Percentiles rank a stretch among this genome's conserved stretches.
Conservation (phyloP, 2,888 invertebrate genomes). For the Oscheius sp. region DNA sequence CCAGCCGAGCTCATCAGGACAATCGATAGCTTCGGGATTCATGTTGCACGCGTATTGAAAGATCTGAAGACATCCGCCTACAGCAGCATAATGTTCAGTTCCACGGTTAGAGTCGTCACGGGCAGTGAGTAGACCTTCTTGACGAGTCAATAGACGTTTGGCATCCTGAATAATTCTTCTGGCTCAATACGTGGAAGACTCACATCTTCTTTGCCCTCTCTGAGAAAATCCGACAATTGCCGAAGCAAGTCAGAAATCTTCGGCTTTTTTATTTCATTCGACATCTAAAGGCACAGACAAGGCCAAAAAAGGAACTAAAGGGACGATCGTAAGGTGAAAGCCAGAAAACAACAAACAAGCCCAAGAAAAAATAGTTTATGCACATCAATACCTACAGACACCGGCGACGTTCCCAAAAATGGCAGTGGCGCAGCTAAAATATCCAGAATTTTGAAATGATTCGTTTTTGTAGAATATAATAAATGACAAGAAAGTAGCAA, state of each 20-base stretch:
- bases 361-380: slow-evolving; percentile 12
- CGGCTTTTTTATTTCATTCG: slow-evolving; percentile 17
- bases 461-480: slow-evolving; percentile 92
- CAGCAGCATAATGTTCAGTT: slow-evolving; percentile 53
- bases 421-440: slow-evolving; percentile 39
- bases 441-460: slow-evolving; percentile 76
- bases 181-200: slow-evolving; percentile 6
- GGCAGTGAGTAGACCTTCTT: slow-evolving; percentile 35
- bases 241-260: slow-evolving; percentile 14
- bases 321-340: background rate
- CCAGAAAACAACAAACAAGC: slow-evolving; percentile 11
- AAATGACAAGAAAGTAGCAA: slow-evolving; percentile 88
- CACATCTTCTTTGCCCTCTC: slow-evolving; percentile 45
- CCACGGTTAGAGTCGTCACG: slow-evolving; percentile 50
- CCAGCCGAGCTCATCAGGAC: slow-evolving; percentile 70
- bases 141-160: slow-evolving; percentile 45
- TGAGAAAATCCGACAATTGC: slow-evolving; percentile 38
- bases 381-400: slow-evolving; percentile 4
- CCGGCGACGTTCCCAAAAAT: background rate
- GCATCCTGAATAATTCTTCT: slow-evolving; percentile 44
- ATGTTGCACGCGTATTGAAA: slow-evolving; percentile 42
- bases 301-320: too few species aligned
- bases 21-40: slow-evolving; percentile 31
- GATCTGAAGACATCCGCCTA: slow-evolving; percentile 52
- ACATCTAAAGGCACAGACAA: background rate